A percentile compares a stretch with the other conserved stretches of the same genome.
Evolutionary conservation across 2,888 invertebrate species (phyloP).

Genomic region (Branchipolynoe longqiensis): DNA sequence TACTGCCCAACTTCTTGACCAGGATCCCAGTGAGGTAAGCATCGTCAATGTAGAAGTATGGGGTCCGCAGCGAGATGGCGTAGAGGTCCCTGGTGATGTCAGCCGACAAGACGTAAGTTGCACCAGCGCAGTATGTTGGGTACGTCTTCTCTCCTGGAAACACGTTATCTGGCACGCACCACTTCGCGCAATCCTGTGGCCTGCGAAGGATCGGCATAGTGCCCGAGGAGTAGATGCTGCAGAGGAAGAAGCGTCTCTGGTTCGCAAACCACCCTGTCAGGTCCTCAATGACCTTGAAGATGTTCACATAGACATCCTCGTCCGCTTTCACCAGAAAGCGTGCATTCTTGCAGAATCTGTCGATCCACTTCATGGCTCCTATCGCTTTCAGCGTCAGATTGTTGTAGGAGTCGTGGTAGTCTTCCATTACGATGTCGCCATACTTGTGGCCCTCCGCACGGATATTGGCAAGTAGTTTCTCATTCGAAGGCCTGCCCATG

Average conservation of each 20-base stretch:
- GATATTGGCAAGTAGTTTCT: background rate
- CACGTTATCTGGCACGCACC: slow-evolving; percentile 17
- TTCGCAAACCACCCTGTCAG: background rate
- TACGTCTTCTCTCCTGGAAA: slow-evolving; percentile 3
- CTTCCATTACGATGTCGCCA: slow-evolving; percentile 49
- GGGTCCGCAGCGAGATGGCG: background rate
- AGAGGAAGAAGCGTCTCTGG: slow-evolving; percentile 3
- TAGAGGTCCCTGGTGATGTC: slow-evolving; percentile 10
- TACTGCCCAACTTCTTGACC: background rate
- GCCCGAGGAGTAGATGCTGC: background rate
- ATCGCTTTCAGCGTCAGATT: slow-evolving; percentile 45
- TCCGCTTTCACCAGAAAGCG: slow-evolving; percentile 40
- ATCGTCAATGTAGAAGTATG: slow-evolving; percentile 53
- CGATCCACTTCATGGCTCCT: slow-evolving; percentile 36
- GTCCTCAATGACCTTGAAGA: background rate
- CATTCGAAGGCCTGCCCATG: slow-evolving; percentile 26
- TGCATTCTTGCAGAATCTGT: background rate
- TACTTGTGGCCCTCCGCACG: background rate
- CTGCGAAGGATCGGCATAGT: slow-evolving; percentile 11
- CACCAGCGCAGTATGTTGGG: slow-evolving; percentile 32
- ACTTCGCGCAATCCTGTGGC: slow-evolving; percentile 2
- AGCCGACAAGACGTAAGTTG: background rate
- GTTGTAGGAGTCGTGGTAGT: slow-evolving; percentile 26
- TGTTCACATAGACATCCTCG: slow-evolving; percentile 45
- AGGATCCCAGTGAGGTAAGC: slow-evolving; percentile 33